Evolutionary conservation across 2,888 invertebrate species (phyloP).

Genomic region (Apoda limacodes): DNA sequence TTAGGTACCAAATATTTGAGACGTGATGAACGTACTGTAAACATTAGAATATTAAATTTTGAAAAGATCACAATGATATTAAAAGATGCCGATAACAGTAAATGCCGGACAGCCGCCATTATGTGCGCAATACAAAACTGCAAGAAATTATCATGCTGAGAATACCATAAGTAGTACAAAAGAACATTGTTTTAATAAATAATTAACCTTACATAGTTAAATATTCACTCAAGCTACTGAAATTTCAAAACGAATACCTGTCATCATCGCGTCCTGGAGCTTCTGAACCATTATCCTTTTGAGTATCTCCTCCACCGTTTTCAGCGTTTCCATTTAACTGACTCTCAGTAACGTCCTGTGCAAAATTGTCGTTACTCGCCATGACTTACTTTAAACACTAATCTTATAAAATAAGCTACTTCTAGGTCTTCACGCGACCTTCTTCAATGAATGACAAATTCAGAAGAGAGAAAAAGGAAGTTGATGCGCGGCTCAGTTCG

Average conservation of each 20-base stretch:
- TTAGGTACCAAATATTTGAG: slow-evolving; percentile 49
- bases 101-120: slow-evolving; percentile 63
- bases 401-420: slow-evolving; percentile 29
- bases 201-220: slow-evolving; percentile 5
- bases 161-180: neutral
- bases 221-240: slow-evolving; percentile 16
- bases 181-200: slow-evolving; percentile 2
- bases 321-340: slow-evolving; percentile 72
- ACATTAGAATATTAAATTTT: slow-evolving; percentile 51
- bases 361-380: slow-evolving; percentile 84
- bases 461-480: slow-evolving; percentile 45
- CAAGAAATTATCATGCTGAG: slow-evolving; percentile 26
- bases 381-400: slow-evolving; percentile 69
- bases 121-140: slow-evolving; percentile 34
- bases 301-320: slow-evolving; percentile 76
- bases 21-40: slow-evolving; percentile 48
- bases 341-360: slow-evolving; percentile 80
- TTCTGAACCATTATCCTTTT: slow-evolving; percentile 80
- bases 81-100: slow-evolving; percentile 48
- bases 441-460: slow-evolving; percentile 64
- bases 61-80: slow-evolving; percentile 53
- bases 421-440: slow-evolving; percentile 56
- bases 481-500: slow-evolving; percentile 33
- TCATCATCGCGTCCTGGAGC: slow-evolving; percentile 84
- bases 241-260: slow-evolving; percentile 75